Conservation (phyloP, 1,140 invertebrate genomes). For the Idris sp. region DNA sequence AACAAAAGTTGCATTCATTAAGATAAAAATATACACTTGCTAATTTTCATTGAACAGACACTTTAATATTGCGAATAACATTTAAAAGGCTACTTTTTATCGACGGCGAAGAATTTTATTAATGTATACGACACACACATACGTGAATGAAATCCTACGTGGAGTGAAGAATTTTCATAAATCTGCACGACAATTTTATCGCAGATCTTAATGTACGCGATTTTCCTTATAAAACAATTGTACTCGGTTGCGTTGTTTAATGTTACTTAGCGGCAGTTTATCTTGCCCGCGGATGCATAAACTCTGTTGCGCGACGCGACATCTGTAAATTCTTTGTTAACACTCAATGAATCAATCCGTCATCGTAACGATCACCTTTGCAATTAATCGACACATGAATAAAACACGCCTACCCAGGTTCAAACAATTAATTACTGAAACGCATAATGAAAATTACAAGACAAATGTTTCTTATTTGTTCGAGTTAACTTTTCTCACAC, state of each 20-base stretch:
- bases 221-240: conserved; percentile 36
- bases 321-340: conserved; percentile 48
- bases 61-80: too few species aligned
- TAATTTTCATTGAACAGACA: too few species aligned
- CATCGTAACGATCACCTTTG: conserved; percentile 24
- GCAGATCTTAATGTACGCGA: conserved; percentile 21
- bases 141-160: too few species aligned
- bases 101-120: too few species aligned
- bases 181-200: conserved; percentile 33
- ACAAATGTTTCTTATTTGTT: too few species aligned
- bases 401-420: conserved; percentile 27
- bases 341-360: conserved; percentile 55
- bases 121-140: too few species aligned
- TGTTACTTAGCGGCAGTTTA: conserved; percentile 18
- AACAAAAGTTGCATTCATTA: too few species aligned
- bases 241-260: conserved; percentile 23
- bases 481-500: too few species aligned
- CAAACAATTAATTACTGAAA: conserved; percentile 15
- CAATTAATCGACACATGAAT: conserved; percentile 36
- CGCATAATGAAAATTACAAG: too few species aligned
- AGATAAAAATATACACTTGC: too few species aligned
- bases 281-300: conserved; percentile 44
- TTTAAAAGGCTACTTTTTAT: too few species aligned
- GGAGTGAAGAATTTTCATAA: conserved; percentile 25
- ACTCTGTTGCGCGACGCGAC: conserved; percentile 34